Evolutionary conservation across 2,888 invertebrate genomes (phyloP).

Genomic region (Drosophila emarginata): DNA sequence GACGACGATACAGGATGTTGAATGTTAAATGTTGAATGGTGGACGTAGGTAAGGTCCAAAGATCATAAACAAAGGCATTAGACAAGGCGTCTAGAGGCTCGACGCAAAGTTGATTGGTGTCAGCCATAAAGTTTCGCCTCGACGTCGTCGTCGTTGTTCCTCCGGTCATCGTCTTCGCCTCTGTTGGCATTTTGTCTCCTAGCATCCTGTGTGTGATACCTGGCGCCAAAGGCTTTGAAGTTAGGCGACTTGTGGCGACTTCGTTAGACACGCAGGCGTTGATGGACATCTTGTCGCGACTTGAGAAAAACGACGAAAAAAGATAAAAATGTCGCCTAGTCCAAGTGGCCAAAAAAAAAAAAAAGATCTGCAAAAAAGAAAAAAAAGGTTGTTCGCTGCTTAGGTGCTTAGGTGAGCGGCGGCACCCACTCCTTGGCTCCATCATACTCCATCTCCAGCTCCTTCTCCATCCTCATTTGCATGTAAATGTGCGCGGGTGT

Average conservation of each 20-base stretch:
- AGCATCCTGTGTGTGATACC: slow-evolving; percentile 28
- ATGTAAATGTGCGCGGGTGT: slow-evolving; percentile 77
- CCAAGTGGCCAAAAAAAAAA: slow-evolving; percentile 19
- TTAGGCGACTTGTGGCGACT: slow-evolving; percentile 55
- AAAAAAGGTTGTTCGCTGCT: background rate
- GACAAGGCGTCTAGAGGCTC: slow-evolving; percentile 53
- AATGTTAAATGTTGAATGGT: slow-evolving; percentile 35
- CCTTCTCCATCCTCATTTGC: slow-evolving; percentile 64
- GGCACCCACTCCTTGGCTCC: slow-evolving; percentile 64
- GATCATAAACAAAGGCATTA: slow-evolving; percentile 72
- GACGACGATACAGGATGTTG: slow-evolving; percentile 23
- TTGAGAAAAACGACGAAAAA: slow-evolving; percentile 4
- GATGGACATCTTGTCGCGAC: slow-evolving; percentile 73
- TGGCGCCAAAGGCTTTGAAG: slow-evolving; percentile 75
- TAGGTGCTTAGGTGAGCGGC: slow-evolving; percentile 56
- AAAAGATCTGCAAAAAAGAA: slow-evolving; percentile 19
- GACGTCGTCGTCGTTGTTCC: slow-evolving; percentile 31
- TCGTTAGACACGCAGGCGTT: slow-evolving; percentile 77
- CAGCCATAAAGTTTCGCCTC: slow-evolving; percentile 66
- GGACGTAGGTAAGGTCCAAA: slow-evolving; percentile 17
- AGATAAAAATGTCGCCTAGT: slow-evolving; percentile 49
- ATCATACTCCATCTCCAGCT: slow-evolving; percentile 25
- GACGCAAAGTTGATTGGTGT: slow-evolving; percentile 72
- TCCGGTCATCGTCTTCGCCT: slow-evolving; percentile 20
- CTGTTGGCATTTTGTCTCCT: no score